phyloP scores from a whole-genome alignment of 2,113 vertebrate genomes.

The Sylvietta virens region DNA sequence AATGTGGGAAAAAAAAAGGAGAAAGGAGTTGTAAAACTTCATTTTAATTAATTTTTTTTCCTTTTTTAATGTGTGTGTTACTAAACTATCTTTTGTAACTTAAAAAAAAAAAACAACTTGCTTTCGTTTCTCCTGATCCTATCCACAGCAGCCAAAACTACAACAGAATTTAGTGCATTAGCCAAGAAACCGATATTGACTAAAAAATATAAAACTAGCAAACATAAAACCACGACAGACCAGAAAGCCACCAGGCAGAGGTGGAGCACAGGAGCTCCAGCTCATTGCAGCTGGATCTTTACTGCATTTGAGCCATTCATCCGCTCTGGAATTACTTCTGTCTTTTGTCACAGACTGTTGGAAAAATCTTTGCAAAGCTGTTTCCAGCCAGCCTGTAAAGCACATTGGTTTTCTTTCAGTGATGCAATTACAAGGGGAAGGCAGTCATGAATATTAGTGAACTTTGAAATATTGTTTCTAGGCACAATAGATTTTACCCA shows the following conservation, averaged over 20 bases:
- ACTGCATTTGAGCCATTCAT: neutral
- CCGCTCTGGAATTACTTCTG: neutral
- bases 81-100: too few relatives aligned
- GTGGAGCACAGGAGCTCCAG: neutral
- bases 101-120: too few relatives aligned
- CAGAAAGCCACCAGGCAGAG: neutral
- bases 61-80: too few relatives aligned
- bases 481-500: neutral
- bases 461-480: constrained; percentile 13
- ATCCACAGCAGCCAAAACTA: too few relatives aligned
- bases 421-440: neutral
- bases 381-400: neutral
- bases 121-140: too few relatives aligned
- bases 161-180: too few relatives aligned
- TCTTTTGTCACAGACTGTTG: neutral
- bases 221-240: too few relatives aligned
- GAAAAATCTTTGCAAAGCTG: neutral
- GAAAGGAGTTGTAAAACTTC: too few relatives aligned
- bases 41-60: too few relatives aligned
- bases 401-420: neutral
- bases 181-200: too few relatives aligned
- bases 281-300: neutral
- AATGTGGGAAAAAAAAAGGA: too few relatives aligned
- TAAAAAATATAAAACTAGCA: too few relatives aligned
- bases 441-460: neutral